Evolutionary conservation across 2,888 invertebrate genomes (phyloP), one percentile per base, ranked within the genome.

Genomic region (Ectemnius lituratus): DNA sequence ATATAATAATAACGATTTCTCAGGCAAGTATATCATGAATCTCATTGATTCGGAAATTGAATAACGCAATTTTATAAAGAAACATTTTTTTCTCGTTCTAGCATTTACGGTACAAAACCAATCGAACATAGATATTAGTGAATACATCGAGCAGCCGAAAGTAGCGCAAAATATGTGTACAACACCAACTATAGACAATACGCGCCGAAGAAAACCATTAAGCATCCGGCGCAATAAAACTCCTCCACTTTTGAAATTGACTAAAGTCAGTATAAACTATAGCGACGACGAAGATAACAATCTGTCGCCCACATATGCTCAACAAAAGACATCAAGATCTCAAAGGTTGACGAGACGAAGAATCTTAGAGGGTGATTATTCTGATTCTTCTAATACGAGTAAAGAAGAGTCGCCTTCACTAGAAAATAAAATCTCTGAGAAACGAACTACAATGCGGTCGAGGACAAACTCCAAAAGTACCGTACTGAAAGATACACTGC

Each of bases 51-150:
- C 20, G 16, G 20, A 4, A 18, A 47, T 4, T 49, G 8, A 52
- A 57, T 1, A 61, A 28, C 14, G 62, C 16, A 14, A 45, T 5
- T 20, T 4, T 46, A 62, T 27, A n/a, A 60, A 57, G 45, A 8
- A 59, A n/a, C 52, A 57, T 57, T 16, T 28, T 70, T 61, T 27
- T 16, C 45, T 23, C 71, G 18, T 82, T 76, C 4, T 67, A 87
- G 87, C 71, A 37, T 87, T 86, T 65, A 81, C 73, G 4, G 83
- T 88, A 13, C 80, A 87, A 2, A 70, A 82, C 49, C 13, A 73
- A 0, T 65, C 67, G 6, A 67, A 78, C 4, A 82, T 84, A 14
- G 80, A 87, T 18, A 45, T 78, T 4, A 73, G 13, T 28, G 65
- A 72, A n/a, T 84, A 81, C 28, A 58, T 28, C 0, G 45, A 69